Percentiles rank a stretch among this genome's conserved stretches.
These are phyloP conservation scores for Hesperia comma DNA, from an alignment of 2,888 invertebrate species.

Conservation along the genomic window DNA sequence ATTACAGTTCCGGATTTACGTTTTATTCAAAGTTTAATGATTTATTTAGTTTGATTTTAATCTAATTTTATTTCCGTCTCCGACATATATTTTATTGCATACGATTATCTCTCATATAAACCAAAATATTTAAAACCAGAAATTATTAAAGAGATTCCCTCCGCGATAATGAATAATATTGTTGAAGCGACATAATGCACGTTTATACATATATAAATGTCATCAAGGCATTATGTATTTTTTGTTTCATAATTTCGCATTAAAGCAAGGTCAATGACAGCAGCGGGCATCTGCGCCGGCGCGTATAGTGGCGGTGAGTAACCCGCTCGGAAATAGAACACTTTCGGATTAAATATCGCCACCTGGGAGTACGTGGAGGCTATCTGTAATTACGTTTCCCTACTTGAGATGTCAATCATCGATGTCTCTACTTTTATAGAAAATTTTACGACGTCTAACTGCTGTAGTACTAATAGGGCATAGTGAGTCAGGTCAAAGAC, in stretches of 20 bases:
- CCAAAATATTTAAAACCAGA: background rate
- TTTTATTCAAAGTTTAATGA: too few relatives aligned
- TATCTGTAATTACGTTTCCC: constrained; percentile 48
- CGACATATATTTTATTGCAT: constrained; percentile 1
- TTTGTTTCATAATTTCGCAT: constrained; percentile 56
- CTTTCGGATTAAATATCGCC: constrained; percentile 65
- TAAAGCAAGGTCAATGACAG: constrained; percentile 80
- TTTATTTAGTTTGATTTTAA: too few relatives aligned
- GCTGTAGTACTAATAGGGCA: constrained; percentile 23
- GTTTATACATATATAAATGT: constrained; percentile 20
- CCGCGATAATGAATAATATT: constrained; percentile 14
- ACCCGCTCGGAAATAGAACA: constrained; percentile 72
- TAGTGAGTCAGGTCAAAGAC: constrained; percentile 28
- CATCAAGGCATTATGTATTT: constrained; percentile 51
- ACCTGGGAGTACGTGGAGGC: constrained; percentile 59
- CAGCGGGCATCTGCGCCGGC: constrained; percentile 69
- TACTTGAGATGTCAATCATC: constrained; percentile 40
- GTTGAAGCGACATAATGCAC: background rate
- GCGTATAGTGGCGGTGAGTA: constrained; percentile 76
- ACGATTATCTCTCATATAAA: constrained; percentile 13
- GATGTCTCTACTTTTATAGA: constrained; percentile 38
- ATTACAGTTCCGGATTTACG: too few relatives aligned
- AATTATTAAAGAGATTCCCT: background rate
- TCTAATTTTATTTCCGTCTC: too few relatives aligned
- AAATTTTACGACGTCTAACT: constrained; percentile 33